phyloP scores from a whole-genome alignment of 2,797 vertebrate genomes.

The Acanthis flammea region DNA sequence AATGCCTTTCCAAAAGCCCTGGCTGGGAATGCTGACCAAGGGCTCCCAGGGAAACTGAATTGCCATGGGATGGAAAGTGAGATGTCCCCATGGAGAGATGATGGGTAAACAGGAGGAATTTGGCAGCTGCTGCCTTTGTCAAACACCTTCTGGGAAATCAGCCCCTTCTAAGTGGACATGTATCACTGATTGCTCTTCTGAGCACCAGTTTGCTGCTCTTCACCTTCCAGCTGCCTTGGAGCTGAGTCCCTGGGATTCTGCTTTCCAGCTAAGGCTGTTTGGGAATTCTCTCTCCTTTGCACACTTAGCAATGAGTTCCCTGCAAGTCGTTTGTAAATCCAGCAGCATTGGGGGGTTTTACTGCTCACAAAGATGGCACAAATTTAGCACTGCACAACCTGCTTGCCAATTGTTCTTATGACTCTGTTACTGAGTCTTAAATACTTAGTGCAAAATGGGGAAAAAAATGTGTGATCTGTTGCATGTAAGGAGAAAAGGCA shows the following conservation, averaged over 20 bases:
- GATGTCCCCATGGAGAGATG: not conserved
- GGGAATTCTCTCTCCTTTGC: not conserved
- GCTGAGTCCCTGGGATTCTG: not conserved
- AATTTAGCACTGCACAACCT: not conserved
- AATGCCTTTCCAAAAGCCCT: not conserved
- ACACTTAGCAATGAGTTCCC: not conserved
- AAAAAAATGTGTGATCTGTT: not conserved
- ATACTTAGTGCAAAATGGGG: not conserved
- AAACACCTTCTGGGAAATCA: not conserved
- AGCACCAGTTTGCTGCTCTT: not conserved
- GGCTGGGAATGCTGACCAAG: not conserved
- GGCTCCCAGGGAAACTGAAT: not conserved
- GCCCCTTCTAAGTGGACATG: too few relatives aligned
- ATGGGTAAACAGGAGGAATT: not conserved
- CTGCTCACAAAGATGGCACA: not conserved
- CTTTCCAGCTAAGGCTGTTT: not conserved
- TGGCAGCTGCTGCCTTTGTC: not conserved
- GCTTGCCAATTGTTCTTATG: not conserved
- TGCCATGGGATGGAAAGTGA: not conserved
- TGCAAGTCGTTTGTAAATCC: not conserved
- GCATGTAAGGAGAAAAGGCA: not conserved
- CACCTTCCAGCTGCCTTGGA: not conserved
- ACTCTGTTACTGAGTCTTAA: not conserved
- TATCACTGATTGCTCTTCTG: fast-evolving
- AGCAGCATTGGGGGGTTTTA: not conserved